A percentile compares a stretch with the other conserved stretches of the same genome.
phyloP scores from a whole-genome alignment of 2,797 vertebrate genomes.

The Eospalax fontanierii region DNA sequence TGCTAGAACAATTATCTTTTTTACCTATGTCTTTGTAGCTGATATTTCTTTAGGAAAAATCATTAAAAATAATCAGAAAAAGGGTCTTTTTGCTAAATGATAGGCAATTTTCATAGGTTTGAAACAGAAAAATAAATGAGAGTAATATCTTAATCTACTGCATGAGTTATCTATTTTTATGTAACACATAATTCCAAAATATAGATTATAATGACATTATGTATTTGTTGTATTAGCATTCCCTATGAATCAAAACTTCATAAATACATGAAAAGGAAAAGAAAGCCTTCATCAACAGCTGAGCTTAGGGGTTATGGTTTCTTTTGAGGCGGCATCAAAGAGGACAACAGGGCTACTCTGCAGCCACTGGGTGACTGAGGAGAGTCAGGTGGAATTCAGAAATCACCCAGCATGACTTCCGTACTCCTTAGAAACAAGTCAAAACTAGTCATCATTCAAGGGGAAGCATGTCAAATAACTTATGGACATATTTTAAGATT shows the following conservation, averaged over 20 bases:
- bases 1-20: background rate
- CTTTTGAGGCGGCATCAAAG: background rate
- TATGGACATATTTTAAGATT: background rate
- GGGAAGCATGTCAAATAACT: background rate
- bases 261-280: no score
- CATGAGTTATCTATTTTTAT: background rate
- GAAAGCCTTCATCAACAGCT: background rate
- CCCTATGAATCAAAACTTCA: background rate
- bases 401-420: background rate
- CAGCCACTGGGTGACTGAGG: background rate
- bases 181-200: background rate
- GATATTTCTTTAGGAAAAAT: background rate
- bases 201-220: background rate
- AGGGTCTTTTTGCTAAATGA: background rate
- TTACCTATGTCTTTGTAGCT: background rate
- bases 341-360: background rate
- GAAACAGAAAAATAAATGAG: background rate
- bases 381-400: background rate
- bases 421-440: background rate
- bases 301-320: background rate
- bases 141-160: background rate
- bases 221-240: background rate
- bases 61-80: background rate
- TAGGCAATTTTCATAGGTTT: background rate
- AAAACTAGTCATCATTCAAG: background rate